Base-by-base conservation (phyloP, 2,113 vertebrate species). In the Fukomys damarensis region DNA sequence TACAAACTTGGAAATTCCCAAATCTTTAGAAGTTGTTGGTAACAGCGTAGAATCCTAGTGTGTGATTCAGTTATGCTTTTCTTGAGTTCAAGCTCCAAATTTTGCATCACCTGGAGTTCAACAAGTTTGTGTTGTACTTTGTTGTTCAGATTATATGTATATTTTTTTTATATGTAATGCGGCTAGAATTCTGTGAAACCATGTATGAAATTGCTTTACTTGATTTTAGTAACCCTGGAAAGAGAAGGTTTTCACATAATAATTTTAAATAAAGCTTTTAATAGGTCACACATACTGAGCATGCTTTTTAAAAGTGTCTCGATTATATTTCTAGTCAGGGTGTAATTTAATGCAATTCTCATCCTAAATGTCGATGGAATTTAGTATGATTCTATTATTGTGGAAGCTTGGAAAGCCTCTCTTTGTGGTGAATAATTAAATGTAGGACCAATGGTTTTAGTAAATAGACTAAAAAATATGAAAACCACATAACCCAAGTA, bases 401-500 rank as follows among this genome's bases (percentile, higher is more conserved):
- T 94, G 41, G 74, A 96, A 90, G 72, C 12, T 93, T 95, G 91
- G 86, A 92, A 96, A 92, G 7, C 49, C 20, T 94, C 4, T 68
- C 66, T 95, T 20, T 95, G 96, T 95, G 96, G 89, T 96, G 72
- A 96, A 83, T 83, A 96, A 94, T 96, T 95, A 97, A 96, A 86
- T 79, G 16, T 94, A 96, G 49, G 85, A 95, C 82, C 77, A 96
- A 87, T 89, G 86, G 56, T 97, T 96, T 97, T 97, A 87, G 87
- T 97, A 97, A 97, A 97, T 76, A 97, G 58, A 89, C 59, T 89
- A 89, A 96, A 97, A 98, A 97, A 91, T 88, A 95, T 96, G 95
- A 94, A 97, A 97, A 95, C 97, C 96, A 89, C 97, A 97, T 85
- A 96, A 97, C 93, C 93, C 49, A 96, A 94, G 81, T 91, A 97